These are phyloP conservation scores for Achatina immaculata DNA, from an alignment of 1,140 invertebrate species.

Conservation along the genomic window DNA sequence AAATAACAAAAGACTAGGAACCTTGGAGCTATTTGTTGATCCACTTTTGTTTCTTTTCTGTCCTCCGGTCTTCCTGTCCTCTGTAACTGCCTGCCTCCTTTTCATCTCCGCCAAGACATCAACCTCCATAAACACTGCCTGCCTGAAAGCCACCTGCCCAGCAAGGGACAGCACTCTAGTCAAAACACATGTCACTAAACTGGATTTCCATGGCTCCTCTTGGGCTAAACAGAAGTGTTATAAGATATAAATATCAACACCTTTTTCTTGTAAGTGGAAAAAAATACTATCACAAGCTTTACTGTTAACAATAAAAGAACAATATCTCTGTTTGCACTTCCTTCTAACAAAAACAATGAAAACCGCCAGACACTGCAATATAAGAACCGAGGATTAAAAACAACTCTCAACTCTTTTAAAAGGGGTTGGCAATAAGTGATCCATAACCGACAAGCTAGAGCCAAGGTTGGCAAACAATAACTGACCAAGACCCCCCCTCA, in stretches of 20 bases:
- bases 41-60: slow-evolving; percentile 15
- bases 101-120: slow-evolving; percentile 83
- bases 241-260: not conserved
- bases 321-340: too few relatives aligned
- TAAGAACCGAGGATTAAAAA: too few relatives aligned
- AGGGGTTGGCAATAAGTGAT: too few relatives aligned
- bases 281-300: not conserved
- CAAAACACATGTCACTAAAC: slow-evolving; percentile 66
- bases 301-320: too few relatives aligned
- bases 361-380: too few relatives aligned
- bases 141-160: slow-evolving; percentile 81
- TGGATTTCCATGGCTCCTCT: not conserved
- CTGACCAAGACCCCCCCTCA: too few relatives aligned
- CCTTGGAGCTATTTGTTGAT: not conserved
- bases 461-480: too few relatives aligned
- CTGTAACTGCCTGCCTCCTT: slow-evolving; percentile 64
- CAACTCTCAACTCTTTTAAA: too few relatives aligned
- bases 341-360: too few relatives aligned
- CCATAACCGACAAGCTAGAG: too few relatives aligned
- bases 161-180: slow-evolving; percentile 79
- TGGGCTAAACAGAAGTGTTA: not conserved
- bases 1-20: too few relatives aligned
- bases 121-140: slow-evolving; percentile 84
- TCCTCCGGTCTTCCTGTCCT: slow-evolving; percentile 44
- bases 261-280: too few relatives aligned